Evolutionary conservation across 2,113 vertebrate species (phyloP), one percentile per base, ranked within the genome.

Genomic region (Poeciliopsis prolifica): DNA sequence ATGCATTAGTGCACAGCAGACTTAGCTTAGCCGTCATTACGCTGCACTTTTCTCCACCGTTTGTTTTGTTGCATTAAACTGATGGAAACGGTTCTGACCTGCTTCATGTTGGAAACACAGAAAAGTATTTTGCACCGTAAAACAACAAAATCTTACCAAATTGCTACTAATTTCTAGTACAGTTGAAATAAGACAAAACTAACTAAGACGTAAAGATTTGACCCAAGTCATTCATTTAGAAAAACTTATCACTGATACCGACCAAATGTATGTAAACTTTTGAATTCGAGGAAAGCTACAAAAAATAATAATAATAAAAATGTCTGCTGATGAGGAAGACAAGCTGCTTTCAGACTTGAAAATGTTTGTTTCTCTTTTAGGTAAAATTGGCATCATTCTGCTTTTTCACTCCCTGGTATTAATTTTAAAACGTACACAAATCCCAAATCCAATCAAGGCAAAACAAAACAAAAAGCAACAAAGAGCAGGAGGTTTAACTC

Each of bases 1-100:
- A 67, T 82, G 72, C 78, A 61, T 83, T 76, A 80, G 79, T 68
- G 58, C 68, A 61, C 77, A 78, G 80, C 19, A 9, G 60, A 13
- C 66, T 17, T 77, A 1, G 61, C 29, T 8, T 2, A 24, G 31
- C 60, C 3, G 58, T 64, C 70, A 51, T 86, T 72, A 77, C 65
- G 1, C 61, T 67, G 42, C 79, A 65, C 75, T 79, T 71, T 70
- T 9, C 48, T 74, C 61, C 37, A 15, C 37, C 13, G 12, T 31
- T 68, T 1, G 24, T 60, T 68, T 40, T 31, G 40, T 1, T 12
- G 65, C 54, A 68, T 75, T 63, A 62, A 68, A 75, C 37, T 28
- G 0, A 28, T 9, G 58, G 58, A 67, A 48, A 48, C 12, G 12
- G 11, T 22, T 31, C 61, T 51, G 31, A 72, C 37, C 75, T 61